phyloP scores from a whole-genome alignment of 1,140 invertebrate genomes.

The Sipha flava region DNA sequence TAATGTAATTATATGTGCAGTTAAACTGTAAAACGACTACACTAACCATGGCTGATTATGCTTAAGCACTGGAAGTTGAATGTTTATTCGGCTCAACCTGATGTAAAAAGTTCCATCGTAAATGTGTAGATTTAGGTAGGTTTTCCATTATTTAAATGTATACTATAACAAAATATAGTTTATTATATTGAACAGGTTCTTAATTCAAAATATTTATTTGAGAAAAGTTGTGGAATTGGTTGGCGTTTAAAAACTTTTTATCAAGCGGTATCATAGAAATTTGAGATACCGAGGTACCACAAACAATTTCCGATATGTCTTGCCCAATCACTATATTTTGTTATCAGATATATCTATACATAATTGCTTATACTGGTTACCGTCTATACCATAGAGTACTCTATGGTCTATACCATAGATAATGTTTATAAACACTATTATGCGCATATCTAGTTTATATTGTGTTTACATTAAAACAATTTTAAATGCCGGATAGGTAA shows the following conservation, averaged over 20 bases:
- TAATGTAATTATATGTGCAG: background rate
- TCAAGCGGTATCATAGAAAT: background rate
- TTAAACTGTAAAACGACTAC: background rate
- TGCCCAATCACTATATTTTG: background rate
- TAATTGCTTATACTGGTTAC: background rate
- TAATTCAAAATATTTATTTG: background rate
- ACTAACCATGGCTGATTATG: background rate
- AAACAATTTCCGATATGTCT: background rate
- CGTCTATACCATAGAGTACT: too few relatives aligned
- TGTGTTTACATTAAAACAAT: too few relatives aligned
- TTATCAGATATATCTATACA: background rate
- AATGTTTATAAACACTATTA: too few relatives aligned
- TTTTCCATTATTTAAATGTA: background rate
- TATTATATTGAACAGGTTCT: background rate
- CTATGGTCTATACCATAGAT: too few relatives aligned
- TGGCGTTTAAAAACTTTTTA: constrained; percentile 3
- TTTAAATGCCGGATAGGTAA: too few relatives aligned
- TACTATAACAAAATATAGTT: background rate
- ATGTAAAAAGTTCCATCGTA: background rate
- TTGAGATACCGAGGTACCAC: background rate
- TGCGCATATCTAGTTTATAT: too few relatives aligned
- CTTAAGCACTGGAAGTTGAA: background rate
- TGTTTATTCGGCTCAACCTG: background rate
- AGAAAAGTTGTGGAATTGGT: background rate
- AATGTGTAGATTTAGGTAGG: background rate